Evolutionary conservation across 2,113 vertebrate species (phyloP).

Genomic region (Cisticola juncidis): DNA sequence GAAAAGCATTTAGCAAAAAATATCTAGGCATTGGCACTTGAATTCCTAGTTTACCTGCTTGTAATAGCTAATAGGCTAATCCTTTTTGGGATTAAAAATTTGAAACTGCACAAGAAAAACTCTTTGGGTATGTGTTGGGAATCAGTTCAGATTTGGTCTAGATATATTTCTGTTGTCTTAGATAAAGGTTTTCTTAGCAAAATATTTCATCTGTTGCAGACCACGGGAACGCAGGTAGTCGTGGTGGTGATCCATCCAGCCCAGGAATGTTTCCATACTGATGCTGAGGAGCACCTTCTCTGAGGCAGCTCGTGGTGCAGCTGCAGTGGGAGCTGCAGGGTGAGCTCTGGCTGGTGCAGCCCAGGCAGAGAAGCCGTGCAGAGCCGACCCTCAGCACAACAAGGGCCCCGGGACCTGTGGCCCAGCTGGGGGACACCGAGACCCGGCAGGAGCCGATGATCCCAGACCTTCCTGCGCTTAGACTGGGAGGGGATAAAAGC

Average conservation of each 20-base stretch:
- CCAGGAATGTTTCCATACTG: background rate
- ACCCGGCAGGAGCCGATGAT: rapidly evolving
- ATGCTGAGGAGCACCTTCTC: rapidly evolving
- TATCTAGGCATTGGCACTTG: background rate
- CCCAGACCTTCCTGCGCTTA: background rate
- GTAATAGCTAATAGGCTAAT: background rate
- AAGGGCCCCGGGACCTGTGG: background rate
- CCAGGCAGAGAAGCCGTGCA: background rate
- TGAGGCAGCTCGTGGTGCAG: background rate
- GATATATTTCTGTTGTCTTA: background rate
- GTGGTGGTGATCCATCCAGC: background rate
- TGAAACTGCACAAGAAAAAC: background rate
- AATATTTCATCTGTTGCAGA: background rate
- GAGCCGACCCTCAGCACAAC: background rate
- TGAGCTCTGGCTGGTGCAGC: background rate
- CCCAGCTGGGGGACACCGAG: background rate
- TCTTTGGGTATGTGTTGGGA: background rate
- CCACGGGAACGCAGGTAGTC: too few species aligned
- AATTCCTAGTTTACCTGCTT: background rate
- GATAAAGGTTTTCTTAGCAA: background rate
- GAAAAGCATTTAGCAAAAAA: background rate
- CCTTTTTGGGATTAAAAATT: background rate
- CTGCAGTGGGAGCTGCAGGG: background rate
- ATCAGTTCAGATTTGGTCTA: background rate
- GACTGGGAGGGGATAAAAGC: background rate